Base-by-base conservation (phyloP, 1,140 invertebrate genomes). In the Heliconius hewitsoni region DNA sequence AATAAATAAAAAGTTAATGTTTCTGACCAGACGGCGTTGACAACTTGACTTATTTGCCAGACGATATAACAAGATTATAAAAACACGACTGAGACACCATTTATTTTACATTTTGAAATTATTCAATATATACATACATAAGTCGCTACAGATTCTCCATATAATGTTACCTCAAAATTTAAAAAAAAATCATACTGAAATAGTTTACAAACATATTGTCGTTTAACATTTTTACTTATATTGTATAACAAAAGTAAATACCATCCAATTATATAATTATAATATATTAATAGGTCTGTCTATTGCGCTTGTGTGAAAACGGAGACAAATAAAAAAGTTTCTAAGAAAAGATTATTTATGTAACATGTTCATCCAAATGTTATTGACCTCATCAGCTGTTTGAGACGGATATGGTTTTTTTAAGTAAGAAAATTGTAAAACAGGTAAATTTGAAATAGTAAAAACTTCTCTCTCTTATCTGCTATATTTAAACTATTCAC, bases 1-100 rank as follows among this genome's bases (percentile, higher is more conserved):
- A 83, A 91, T 93, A 93, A 91, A 93, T 89, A 91, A 83, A 79
- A 88, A 81, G 78, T 83, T 87, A 90, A 93, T 88, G 89, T 84
- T 79, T 73, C 79, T 82, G 79, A 79, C 86, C 90, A 91, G 89
- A 91, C 91, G 79, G 73, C 84, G 88, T 80, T 91, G 90, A 93
- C 87, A 91, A 84, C 81, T 91, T 90, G 88, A 90, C 84, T 83
- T 74, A 79, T 80, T 30, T 77, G 84, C 83, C 87, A 91, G 88
- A 89, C 83, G 81, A 79, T 84, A 74, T 77, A 74, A 77, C 73
- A 81, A 78, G 72, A 78, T 52, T 71, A 84, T 84, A 85, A 89
- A 85, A 86, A 81, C 75, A 74, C 55, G 37, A 34, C 73, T 27
- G 72, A 76, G 39, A 66, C 74, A 55, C 52, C 55, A 71, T 76